A percentile compares a stretch with the other conserved stretches of the same genome.
Conservation (phyloP, 1,140 invertebrate species). For the Bacillus rossius region DNA sequence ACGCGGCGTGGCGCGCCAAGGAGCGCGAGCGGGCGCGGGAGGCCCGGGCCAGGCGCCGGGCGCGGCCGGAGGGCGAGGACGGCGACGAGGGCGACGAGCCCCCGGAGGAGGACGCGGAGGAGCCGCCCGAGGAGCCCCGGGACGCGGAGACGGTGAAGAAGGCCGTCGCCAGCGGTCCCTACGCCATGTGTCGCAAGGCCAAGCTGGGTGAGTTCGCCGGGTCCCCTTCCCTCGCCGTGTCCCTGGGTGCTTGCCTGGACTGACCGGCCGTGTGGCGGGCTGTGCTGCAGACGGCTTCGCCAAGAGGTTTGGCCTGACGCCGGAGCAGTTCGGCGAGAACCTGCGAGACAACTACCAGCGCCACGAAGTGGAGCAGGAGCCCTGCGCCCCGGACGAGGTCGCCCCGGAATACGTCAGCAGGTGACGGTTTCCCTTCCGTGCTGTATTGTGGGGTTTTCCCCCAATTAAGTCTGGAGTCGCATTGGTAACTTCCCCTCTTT, state of each 20-base stretch:
- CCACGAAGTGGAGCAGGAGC: slow-evolving; percentile 94
- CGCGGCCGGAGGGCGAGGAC: slow-evolving; percentile 43
- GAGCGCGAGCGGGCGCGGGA: slow-evolving; percentile 41
- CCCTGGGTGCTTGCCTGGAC: too few species aligned
- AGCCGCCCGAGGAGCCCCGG: slow-evolving; percentile 52
- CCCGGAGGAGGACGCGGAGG: slow-evolving; percentile 41
- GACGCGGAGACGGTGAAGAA: slow-evolving; percentile 68
- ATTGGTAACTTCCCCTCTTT: background rate
- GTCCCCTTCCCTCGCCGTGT: too few species aligned
- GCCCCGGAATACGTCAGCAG: slow-evolving; percentile 62
- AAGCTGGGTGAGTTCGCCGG: slow-evolving; percentile 72
- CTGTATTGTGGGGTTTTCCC: background rate
- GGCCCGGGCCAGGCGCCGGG: slow-evolving; percentile 32
- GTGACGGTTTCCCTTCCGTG: background rate
- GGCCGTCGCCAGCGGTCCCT: slow-evolving; percentile 79
- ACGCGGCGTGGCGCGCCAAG: slow-evolving; percentile 57
- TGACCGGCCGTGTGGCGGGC: too few species aligned
- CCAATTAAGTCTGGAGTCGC: background rate
- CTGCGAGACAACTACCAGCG: slow-evolving; percentile 92
- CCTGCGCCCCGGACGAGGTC: slow-evolving; percentile 69
- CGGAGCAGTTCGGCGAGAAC: slow-evolving; percentile 96
- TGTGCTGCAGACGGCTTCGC: slow-evolving; percentile 70
- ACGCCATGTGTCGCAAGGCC: slow-evolving; percentile 77
- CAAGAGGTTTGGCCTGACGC: slow-evolving; percentile 90
- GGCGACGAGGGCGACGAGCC: slow-evolving; percentile 50